phyloP scores from a whole-genome alignment of 2,888 invertebrate species.

The Diarsia dahlii region DNA sequence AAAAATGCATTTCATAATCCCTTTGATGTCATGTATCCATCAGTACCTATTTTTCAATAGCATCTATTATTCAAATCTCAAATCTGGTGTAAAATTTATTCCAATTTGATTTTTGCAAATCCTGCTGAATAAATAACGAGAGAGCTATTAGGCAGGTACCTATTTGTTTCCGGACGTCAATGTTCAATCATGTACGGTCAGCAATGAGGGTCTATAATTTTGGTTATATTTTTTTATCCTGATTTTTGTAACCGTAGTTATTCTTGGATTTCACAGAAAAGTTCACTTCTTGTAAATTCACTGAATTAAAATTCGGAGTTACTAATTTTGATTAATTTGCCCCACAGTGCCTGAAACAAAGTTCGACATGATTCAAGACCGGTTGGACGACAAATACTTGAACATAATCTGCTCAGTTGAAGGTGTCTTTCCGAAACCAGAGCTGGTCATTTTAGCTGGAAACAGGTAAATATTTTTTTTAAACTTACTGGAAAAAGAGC shows the following conservation, averaged over 20 bases:
- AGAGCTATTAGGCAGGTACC: constrained; percentile 13
- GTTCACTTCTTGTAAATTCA: too few species aligned
- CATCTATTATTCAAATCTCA: constrained; percentile 52
- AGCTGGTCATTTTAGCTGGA: constrained; percentile 85
- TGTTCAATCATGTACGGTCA: constrained; percentile 4
- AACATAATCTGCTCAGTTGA: constrained; percentile 90
- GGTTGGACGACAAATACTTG: constrained; percentile 85
- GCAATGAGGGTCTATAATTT: neutral
- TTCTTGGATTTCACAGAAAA: too few species aligned
- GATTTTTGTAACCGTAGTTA: too few species aligned
- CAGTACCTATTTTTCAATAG: constrained; percentile 34
- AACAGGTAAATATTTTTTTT: constrained; percentile 79
- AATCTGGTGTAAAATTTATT: constrained; percentile 32
- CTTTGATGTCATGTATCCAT: constrained; percentile 1
- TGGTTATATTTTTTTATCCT: neutral
- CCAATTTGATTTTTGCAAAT: constrained; percentile 40
- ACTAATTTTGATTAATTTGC: neutral
- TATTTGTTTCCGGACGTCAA: constrained; percentile 29
- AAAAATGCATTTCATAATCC: constrained; percentile 36
- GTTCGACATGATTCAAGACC: constrained; percentile 87
- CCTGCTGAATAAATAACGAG: constrained; percentile 42
- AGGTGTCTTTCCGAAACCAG: constrained; percentile 90
- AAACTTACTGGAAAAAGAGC: neutral
- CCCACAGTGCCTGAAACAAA: constrained; percentile 85
- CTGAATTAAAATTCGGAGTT: neutral